These are phyloP conservation scores for Microvelia longipes DNA, from an alignment of 1,140 invertebrate species.

Conservation along the genomic window DNA sequence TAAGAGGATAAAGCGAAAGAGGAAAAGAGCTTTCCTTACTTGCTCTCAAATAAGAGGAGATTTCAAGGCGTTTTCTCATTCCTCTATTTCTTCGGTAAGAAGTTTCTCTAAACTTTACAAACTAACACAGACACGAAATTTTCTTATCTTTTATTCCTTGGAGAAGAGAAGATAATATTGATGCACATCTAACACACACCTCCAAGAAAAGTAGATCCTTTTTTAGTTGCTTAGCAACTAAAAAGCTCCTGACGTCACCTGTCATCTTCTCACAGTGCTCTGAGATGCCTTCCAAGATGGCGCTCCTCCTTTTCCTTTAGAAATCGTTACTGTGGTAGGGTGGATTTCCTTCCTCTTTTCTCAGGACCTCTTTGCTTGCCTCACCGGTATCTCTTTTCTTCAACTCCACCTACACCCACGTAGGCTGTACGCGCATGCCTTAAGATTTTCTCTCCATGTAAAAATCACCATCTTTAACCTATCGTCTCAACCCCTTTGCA, in stretches of 20 bases:
- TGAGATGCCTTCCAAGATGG: constrained; percentile 1
- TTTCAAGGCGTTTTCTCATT: neutral
- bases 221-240: neutral
- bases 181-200: neutral
- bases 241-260: neutral
- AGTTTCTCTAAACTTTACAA: neutral
- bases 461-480: neutral
- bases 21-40: too few species aligned
- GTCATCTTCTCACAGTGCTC: constrained; percentile 4
- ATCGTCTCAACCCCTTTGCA: neutral
- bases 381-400: neutral
- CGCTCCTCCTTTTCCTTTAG: constrained; percentile 1
- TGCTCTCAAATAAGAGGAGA: neutral
- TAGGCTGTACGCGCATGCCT: neutral
- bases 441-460: too few species aligned
- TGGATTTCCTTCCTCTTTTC: too few species aligned
- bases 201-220: neutral
- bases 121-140: neutral
- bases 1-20: neutral
- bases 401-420: neutral
- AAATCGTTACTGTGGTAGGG: constrained; percentile 1
- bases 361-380: neutral
- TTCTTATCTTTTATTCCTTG: neutral
- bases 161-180: neutral
- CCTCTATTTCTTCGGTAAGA: neutral